Evolutionary conservation across 2,113 vertebrate genomes (phyloP).

Genomic region (Odontesthes bonariensis): DNA sequence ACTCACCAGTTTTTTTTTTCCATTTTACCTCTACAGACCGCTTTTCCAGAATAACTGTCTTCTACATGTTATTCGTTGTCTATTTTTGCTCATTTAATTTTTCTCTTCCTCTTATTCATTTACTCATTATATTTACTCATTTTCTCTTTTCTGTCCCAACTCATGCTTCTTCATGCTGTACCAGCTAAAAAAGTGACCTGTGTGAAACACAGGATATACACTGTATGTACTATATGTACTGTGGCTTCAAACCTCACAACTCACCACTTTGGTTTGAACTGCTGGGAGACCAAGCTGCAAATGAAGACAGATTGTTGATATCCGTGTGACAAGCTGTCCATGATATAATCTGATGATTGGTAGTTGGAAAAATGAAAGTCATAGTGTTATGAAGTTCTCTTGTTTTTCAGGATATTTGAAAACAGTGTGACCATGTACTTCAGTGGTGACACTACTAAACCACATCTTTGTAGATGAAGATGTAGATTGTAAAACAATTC

Average conservation of each 20-base stretch:
- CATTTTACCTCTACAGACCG: background rate
- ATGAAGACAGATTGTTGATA: conserved; percentile 3
- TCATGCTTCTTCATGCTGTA: conserved; percentile 5
- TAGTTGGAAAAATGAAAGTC: background rate
- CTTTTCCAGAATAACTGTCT: conserved; percentile 9
- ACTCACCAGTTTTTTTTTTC: conserved; percentile 14
- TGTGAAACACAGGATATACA: background rate
- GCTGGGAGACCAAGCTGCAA: conserved; percentile 1
- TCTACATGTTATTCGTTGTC: background rate
- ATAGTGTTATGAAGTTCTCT: no score
- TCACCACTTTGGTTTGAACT: no score
- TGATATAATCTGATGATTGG: background rate
- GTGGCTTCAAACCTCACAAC: conserved; percentile 18
- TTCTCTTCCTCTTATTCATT: conserved; percentile 28
- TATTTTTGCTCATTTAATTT: background rate
- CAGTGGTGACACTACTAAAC: no score
- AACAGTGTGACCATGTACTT: no score
- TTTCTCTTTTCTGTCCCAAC: conserved; percentile 29
- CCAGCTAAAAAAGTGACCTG: conserved; percentile 5
- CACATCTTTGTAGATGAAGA: no score
- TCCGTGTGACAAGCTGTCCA: background rate
- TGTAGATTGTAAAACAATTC: no score
- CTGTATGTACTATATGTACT: no score
- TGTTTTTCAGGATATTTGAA: no score
- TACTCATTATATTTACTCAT: conserved; percentile 24